Conservation (phyloP, 2,888 invertebrate genomes). For the Nemotelus pantherinus region DNA sequence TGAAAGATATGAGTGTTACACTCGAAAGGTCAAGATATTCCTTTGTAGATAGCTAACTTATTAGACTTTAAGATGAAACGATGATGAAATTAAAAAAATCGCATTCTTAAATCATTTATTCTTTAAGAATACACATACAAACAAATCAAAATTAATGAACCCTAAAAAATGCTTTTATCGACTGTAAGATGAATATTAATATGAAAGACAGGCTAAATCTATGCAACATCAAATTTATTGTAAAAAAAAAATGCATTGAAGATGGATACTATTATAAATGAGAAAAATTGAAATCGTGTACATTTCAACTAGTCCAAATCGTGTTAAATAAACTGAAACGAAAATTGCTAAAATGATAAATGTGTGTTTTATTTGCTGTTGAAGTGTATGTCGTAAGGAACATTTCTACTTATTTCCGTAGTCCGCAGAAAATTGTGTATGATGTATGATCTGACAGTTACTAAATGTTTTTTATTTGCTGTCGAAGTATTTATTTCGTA, state of each 20-base stretch:
- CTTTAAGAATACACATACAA: conserved; percentile 17
- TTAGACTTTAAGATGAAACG: conserved; percentile 32
- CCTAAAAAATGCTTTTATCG: conserved; percentile 32
- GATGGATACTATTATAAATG: conserved; percentile 47
- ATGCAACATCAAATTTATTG: conserved; percentile 34
- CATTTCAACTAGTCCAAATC: conserved; percentile 53
- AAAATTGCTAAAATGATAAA: conserved; percentile 31
- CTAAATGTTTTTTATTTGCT: too few relatives aligned
- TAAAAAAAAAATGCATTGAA: conserved; percentile 21
- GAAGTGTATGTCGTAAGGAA: not conserved
- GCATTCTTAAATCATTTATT: conserved; percentile 18
- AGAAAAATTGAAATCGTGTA: conserved; percentile 49
- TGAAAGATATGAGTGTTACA: not conserved
- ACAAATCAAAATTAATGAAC: conserved; percentile 24
- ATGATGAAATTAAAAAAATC: not conserved
- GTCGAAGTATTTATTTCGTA: too few relatives aligned
- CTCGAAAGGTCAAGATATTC: conserved; percentile 34
- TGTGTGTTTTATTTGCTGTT: conserved; percentile 3
- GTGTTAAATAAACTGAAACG: conserved; percentile 46
- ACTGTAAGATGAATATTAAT: conserved; percentile 23
- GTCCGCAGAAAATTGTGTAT: too few relatives aligned
- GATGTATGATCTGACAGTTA: too few relatives aligned
- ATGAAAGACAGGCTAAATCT: conserved; percentile 20
- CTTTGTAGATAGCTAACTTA: conserved; percentile 44
- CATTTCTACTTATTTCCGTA: not conserved